Percentiles rank a stretch among this genome's conserved stretches.
Conservation (phyloP, 2,113 vertebrate species). For the Falco punctatus region DNA sequence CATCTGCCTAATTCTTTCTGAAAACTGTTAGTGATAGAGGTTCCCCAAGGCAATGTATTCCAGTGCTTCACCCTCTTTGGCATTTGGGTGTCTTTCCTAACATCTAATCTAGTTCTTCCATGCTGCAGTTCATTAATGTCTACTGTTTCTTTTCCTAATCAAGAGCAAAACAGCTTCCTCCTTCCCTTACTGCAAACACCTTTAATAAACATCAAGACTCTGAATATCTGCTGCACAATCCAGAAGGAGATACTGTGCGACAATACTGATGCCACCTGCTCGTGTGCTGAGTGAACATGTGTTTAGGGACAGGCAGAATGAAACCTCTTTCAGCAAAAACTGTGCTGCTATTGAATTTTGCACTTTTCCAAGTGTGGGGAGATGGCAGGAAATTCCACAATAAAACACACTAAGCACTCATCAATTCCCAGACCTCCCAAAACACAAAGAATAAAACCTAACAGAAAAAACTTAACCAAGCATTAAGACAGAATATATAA, state of each 20-base stretch:
- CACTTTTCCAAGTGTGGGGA: background rate
- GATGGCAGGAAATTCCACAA: conserved; percentile 4
- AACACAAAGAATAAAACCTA: background rate
- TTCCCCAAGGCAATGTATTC: background rate
- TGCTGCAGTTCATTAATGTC: background rate
- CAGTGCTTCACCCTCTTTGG: background rate
- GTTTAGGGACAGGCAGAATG: background rate
- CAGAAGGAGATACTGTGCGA: background rate
- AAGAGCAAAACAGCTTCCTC: background rate
- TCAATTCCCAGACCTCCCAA: background rate
- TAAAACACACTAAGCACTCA: background rate
- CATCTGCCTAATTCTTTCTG: background rate
- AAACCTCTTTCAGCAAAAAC: background rate
- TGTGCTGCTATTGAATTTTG: background rate
- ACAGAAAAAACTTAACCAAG: background rate
- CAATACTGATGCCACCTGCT: background rate
- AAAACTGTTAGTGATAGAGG: background rate
- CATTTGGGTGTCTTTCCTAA: background rate
- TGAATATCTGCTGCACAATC: background rate
- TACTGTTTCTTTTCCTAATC: background rate
- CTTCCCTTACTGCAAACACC: background rate
- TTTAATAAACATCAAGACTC: background rate
- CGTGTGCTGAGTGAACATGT: accelerated
- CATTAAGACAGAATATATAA: background rate
- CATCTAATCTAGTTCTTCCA: background rate